A percentile compares a stretch with the other conserved stretches of the same genome.
phyloP scores from a whole-genome alignment of 2,113 vertebrate species.

The Thermophis baileyi region DNA sequence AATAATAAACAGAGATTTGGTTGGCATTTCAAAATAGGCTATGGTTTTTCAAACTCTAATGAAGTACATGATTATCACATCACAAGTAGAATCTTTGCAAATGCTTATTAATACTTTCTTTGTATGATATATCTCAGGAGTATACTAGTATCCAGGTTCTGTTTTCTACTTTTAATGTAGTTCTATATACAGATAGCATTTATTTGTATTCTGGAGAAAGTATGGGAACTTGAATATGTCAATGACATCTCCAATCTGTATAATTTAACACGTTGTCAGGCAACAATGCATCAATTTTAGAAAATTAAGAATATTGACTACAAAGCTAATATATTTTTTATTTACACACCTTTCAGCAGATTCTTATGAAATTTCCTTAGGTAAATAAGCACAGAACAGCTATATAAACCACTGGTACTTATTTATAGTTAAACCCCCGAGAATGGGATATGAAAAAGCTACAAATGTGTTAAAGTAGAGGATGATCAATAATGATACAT shows the following conservation, averaged over 20 bases:
- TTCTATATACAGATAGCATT: neutral
- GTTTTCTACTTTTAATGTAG: neutral
- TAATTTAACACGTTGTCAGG: neutral
- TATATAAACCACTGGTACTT: neutral
- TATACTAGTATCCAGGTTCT: neutral
- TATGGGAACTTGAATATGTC: neutral
- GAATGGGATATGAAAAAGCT: neutral
- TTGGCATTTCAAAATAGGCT: neutral
- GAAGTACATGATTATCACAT: neutral
- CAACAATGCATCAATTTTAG: neutral
- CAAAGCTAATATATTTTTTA: neutral
- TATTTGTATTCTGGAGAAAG: neutral
- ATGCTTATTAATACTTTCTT: fast-evolving
- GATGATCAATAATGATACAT: neutral
- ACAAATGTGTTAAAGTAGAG: neutral
- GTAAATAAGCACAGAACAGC: neutral
- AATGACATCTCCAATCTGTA: neutral
- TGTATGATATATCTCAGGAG: neutral
- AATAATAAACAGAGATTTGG: neutral
- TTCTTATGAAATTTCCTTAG: neutral
- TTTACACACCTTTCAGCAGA: neutral
- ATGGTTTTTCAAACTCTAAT: neutral
- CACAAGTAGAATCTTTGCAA: neutral
- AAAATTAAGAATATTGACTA: neutral
- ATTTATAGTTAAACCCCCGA: neutral